phyloP scores from a whole-genome alignment of 2,888 invertebrate genomes.

The Synanthedon vespiformis region DNA sequence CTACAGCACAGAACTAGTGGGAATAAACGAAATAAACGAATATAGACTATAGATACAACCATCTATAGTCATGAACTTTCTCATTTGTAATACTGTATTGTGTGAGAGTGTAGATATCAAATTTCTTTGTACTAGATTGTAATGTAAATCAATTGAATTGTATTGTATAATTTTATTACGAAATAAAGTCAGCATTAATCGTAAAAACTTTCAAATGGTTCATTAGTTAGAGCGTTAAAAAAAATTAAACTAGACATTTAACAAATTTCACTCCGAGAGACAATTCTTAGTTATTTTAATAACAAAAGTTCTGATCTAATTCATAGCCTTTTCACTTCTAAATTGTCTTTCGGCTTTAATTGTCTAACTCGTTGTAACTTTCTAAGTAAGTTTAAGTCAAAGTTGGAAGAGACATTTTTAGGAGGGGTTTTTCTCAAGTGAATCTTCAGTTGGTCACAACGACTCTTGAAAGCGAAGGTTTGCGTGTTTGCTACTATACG shows the following conservation, averaged over 20 bases:
- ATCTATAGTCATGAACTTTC: no score
- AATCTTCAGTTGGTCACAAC: neutral
- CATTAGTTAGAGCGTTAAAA: neutral
- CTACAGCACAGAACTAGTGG: no score
- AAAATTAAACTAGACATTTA: neutral
- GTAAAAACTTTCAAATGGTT: no score
- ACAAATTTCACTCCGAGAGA: neutral
- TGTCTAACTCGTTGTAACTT: neutral
- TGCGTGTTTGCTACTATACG: neutral
- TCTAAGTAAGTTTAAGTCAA: neutral
- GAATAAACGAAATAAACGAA: no score
- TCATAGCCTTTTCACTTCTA: conserved; percentile 2
- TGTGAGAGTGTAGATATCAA: no score
- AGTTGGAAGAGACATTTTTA: neutral
- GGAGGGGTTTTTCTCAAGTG: neutral
- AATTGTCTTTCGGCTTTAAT: neutral
- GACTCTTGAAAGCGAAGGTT: neutral
- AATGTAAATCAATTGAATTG: no score
- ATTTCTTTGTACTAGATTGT: no score
- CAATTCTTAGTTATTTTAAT: conserved; percentile 8
- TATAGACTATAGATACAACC: no score
- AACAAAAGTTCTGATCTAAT: conserved; percentile 16
- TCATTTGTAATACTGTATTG: no score
- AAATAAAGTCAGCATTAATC: no score
- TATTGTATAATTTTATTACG: no score